These are phyloP conservation scores for Rhopalosiphum padi DNA, from an alignment of 1,140 invertebrate genomes.

Conservation along the genomic window DNA sequence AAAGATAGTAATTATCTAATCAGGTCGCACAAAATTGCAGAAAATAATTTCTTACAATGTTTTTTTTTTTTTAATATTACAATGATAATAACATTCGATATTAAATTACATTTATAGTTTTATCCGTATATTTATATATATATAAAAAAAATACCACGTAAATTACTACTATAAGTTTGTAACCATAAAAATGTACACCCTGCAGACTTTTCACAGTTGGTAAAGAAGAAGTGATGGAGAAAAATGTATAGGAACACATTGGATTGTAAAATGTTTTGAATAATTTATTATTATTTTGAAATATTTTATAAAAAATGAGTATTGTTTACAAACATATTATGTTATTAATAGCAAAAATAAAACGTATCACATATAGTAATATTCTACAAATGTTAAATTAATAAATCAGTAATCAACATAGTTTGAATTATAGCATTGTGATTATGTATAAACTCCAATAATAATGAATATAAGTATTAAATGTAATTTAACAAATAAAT, in stretches of 20 bases:
- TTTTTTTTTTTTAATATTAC: background rate
- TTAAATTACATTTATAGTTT: background rate
- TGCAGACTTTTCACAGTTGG: background rate
- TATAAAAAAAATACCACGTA: background rate
- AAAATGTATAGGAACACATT: background rate
- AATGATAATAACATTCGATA: background rate
- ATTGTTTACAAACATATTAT: background rate
- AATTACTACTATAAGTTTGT: background rate
- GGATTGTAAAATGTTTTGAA: background rate
- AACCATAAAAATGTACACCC: background rate
- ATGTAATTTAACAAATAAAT: background rate
- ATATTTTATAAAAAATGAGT: background rate
- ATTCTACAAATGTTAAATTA: background rate
- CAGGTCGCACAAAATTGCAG: background rate
- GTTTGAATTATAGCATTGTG: background rate
- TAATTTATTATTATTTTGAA: background rate
- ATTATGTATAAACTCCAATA: background rate
- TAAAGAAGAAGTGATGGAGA: background rate
- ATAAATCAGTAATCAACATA: background rate
- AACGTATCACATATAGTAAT: background rate
- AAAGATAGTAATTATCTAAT: background rate
- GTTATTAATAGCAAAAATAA: background rate
- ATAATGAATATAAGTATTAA: background rate
- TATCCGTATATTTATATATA: background rate
- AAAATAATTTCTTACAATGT: background rate